phyloP scores from a whole-genome alignment of 1,140 invertebrate genomes.

The Doryteuthis pealeii region DNA sequence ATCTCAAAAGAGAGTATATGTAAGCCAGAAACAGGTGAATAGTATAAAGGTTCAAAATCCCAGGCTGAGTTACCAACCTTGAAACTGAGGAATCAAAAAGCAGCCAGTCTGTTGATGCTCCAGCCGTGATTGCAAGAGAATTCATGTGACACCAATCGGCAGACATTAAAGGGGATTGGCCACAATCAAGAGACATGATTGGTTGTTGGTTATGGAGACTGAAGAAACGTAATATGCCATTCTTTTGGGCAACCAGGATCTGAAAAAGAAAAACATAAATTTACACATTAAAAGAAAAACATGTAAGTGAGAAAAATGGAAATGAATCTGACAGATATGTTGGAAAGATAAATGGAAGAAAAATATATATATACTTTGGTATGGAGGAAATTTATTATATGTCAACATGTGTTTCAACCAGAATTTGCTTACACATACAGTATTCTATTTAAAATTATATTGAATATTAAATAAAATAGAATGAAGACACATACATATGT shows the following conservation, averaged over 20 bases:
- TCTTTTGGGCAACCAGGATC: slow-evolving; percentile 75
- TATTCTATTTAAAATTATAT: too few relatives aligned
- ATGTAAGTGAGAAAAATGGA: too few relatives aligned
- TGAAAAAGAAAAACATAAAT: slow-evolving; percentile 30
- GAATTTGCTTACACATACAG: too few relatives aligned
- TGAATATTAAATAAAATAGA: neutral
- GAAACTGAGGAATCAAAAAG: slow-evolving; percentile 58
- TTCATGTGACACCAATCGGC: slow-evolving; percentile 72
- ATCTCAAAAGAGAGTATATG: too few relatives aligned
- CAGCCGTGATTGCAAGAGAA: slow-evolving; percentile 56
- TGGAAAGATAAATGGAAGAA: too few relatives aligned
- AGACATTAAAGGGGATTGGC: slow-evolving; percentile 67
- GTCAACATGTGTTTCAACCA: too few relatives aligned
- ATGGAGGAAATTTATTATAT: too few relatives aligned
- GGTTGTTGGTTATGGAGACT: slow-evolving; percentile 71
- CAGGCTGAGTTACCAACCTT: too few relatives aligned
- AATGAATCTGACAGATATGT: too few relatives aligned
- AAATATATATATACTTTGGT: too few relatives aligned
- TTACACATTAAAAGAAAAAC: neutral
- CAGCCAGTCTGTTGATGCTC: slow-evolving; percentile 49
- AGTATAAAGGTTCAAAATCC: too few relatives aligned
- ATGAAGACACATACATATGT: slow-evolving; percentile 9
- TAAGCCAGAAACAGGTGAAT: too few relatives aligned
- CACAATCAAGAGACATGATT: slow-evolving; percentile 72
- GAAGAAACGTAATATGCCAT: slow-evolving; percentile 73